Evolutionary conservation across 2,888 invertebrate genomes (phyloP).

Genomic region (Maniola hyperantus): DNA sequence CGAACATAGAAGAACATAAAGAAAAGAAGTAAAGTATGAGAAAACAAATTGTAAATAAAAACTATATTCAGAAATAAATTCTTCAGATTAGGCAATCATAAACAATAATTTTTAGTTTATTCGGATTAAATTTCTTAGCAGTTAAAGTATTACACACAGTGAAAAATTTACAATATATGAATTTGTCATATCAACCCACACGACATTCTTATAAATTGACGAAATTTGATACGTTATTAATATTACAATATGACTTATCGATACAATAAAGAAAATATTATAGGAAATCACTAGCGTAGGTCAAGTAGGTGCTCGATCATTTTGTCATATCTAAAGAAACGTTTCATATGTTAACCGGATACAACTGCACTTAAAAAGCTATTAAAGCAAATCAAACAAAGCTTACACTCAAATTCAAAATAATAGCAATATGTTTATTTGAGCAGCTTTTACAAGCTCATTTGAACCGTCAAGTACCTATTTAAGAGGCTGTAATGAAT

Average conservation of each 20-base stretch:
- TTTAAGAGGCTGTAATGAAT: constrained; percentile 9
- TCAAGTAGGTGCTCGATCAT: constrained; percentile 18
- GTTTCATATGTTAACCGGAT: constrained; percentile 15
- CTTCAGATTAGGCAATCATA: too few relatives aligned
- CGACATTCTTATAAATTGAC: neutral
- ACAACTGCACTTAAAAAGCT: constrained; percentile 17
- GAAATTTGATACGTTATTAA: neutral
- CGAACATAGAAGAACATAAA: too few relatives aligned
- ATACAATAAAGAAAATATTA: neutral
- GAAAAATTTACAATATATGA: neutral
- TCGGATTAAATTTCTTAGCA: neutral
- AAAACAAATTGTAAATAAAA: too few relatives aligned
- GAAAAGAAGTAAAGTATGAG: too few relatives aligned
- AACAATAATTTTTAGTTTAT: too few relatives aligned
- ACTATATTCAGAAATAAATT: too few relatives aligned
- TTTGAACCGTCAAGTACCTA: constrained; percentile 10
- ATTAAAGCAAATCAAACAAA: constrained; percentile 19
- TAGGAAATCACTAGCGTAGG: constrained; percentile 5
- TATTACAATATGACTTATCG: neutral
- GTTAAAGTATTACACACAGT: neutral
- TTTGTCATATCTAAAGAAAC: constrained; percentile 14
- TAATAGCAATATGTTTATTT: constrained; percentile 13
- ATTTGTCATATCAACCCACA: constrained; percentile 4
- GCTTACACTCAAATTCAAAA: constrained; percentile 7
- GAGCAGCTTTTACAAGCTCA: constrained; percentile 16